Evolutionary conservation across 2,888 invertebrate species (phyloP).

Genomic region (Oscheius sp.): DNA sequence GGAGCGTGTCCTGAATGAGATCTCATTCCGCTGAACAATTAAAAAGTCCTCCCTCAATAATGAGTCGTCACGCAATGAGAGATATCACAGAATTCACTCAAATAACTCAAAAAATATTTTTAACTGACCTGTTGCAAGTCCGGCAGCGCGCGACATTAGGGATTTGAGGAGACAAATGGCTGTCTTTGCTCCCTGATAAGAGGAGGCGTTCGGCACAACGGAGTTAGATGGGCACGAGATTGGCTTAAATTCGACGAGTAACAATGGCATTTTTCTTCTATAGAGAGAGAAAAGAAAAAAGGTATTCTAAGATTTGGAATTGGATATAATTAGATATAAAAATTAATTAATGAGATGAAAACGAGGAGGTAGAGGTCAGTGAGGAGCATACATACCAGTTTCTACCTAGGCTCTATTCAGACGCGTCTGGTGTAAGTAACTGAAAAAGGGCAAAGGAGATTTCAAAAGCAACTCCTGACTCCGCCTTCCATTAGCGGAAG

Average conservation of each 20-base stretch:
- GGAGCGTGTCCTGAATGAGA: constrained; percentile 41
- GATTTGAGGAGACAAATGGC: constrained; percentile 30
- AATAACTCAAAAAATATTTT: background rate
- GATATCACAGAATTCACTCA: background rate
- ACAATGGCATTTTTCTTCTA: constrained; percentile 5
- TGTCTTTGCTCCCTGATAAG: constrained; percentile 27
- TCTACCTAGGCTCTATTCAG: background rate
- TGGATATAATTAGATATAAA: too few relatives aligned
- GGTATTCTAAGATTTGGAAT: too few relatives aligned
- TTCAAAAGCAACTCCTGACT: constrained; percentile 12
- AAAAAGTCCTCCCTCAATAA: constrained; percentile 25
- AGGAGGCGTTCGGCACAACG: constrained; percentile 20
- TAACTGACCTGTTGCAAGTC: constrained; percentile 30
- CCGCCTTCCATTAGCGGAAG: constrained; percentile 11
- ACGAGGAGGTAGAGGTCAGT: too few relatives aligned
- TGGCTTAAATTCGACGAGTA: constrained; percentile 9
- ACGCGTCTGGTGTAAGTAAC: constrained; percentile 7
- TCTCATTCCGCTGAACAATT: constrained; percentile 18
- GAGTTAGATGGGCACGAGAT: constrained; percentile 28
- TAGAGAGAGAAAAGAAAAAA: too few relatives aligned
- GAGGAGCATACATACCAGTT: too few relatives aligned
- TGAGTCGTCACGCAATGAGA: constrained; percentile 19
- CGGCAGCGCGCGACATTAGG: constrained; percentile 28
- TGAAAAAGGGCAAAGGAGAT: constrained; percentile 1
- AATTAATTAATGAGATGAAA: too few relatives aligned